These are phyloP conservation scores for Pardalotus punctatus DNA, from an alignment of 2,113 vertebrate genomes.

Conservation along the genomic window DNA sequence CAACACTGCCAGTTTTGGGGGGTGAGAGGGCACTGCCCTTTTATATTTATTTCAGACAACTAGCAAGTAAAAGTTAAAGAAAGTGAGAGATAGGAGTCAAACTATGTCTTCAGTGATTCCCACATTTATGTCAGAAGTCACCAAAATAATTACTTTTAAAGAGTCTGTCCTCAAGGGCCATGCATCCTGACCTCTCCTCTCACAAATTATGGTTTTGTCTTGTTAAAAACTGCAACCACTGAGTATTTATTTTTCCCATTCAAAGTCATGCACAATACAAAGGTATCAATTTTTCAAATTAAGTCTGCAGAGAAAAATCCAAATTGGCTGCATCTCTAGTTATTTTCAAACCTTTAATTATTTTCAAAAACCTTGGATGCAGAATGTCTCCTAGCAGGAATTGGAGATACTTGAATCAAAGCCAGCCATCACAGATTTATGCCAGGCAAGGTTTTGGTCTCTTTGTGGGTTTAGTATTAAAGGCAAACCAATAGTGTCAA, in stretches of 20 bases:
- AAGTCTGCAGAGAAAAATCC: background rate
- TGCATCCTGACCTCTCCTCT: background rate
- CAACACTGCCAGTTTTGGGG: background rate
- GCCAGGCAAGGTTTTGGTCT: background rate
- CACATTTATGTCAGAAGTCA: background rate
- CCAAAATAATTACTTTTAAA: background rate
- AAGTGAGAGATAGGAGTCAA: background rate
- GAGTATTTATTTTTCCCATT: background rate
- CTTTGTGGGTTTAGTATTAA: background rate
- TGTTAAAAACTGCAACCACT: background rate
- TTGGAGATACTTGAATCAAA: background rate
- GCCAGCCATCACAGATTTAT: background rate
- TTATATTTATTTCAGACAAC: background rate
- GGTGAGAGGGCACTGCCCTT: background rate
- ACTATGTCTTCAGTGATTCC: background rate
- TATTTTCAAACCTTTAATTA: background rate
- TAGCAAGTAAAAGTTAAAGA: background rate
- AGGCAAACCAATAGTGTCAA: background rate
- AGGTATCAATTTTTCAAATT: background rate
- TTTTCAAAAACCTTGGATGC: background rate
- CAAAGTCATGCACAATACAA: background rate
- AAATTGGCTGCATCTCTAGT: background rate
- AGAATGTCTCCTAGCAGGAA: background rate
- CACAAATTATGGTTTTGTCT: background rate
- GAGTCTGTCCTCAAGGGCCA: background rate